Evolutionary conservation across 2,113 vertebrate species (phyloP), one percentile per base, ranked within the genome.

Genomic region (Anas platyrhynchos): DNA sequence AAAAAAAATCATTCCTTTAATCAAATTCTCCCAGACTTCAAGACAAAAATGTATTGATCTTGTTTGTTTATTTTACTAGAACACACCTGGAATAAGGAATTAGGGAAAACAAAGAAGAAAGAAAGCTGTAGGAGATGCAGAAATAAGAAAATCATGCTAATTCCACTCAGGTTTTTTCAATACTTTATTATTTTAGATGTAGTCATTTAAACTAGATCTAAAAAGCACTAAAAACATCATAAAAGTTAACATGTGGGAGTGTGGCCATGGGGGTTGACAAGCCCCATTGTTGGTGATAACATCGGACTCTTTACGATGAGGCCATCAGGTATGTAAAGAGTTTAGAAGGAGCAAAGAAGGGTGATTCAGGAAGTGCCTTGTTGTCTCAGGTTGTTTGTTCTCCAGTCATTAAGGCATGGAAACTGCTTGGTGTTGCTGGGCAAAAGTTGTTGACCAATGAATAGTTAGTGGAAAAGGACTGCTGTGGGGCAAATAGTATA

Each of bases 61-160:
- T 43, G 0, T 52, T 75, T 67, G 3, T 16, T 69, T 66, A 3
- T 16, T 78, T 76, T n/a, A 27, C 10, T 36, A 52, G 17, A 83
- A 56, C 7, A 27, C 1, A 2, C 1, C 63, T 74, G 26, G 46
- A 38, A 48, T 44, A 74, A 32, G 7, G 13, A 81, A 81, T 66
- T 21, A 2, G 5, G 4, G 11, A 0, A 8, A 44, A 38, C 7
- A 9, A 4, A 27, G 6, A 66, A 75, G 2, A 4, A 92, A 72
- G 59, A 7, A 63, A 76, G 13, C 44, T 83, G 15, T 15, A 41
- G 17, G n/a, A 74, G n/a, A n/a, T 9, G 5, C 3, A 86, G 9
- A 52, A 72, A 66, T 15, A 7, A 26, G 13, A 34, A 15, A 63
- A 32, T 23, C 3, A 16, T n/a, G 4, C 1, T 76, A 6, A 61